phyloP scores from a whole-genome alignment of 2,888 invertebrate genomes.

The Phyto melanocephala region DNA sequence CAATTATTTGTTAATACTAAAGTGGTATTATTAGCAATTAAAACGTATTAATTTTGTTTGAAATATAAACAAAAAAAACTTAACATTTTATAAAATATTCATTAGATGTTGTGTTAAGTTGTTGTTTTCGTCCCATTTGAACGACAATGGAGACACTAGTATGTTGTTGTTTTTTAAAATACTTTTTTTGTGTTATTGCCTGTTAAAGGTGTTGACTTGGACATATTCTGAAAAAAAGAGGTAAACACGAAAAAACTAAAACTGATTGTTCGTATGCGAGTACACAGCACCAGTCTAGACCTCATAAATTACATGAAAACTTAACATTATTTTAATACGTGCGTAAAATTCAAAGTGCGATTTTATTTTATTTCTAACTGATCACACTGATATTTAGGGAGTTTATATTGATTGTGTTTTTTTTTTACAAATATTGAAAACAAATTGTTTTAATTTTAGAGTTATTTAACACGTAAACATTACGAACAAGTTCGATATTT shows the following conservation, averaged over 20 bases:
- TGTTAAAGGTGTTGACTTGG: constrained; percentile 45
- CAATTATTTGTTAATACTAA: constrained; percentile 30
- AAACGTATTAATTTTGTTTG: constrained; percentile 33
- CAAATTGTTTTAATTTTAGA: background rate
- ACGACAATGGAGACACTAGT: constrained; percentile 21
- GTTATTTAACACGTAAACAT: too few species aligned
- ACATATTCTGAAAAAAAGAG: constrained; percentile 31
- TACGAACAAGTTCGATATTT: too few species aligned
- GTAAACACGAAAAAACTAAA: background rate
- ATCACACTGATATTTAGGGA: constrained; percentile 25
- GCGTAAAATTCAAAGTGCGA: constrained; percentile 37
- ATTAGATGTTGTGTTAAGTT: constrained; percentile 3
- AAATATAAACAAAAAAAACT: background rate
- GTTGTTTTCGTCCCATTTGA: background rate
- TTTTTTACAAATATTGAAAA: background rate
- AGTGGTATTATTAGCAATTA: constrained; percentile 36
- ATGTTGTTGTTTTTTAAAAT: background rate
- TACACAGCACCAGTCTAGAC: constrained; percentile 54
- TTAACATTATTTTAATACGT: constrained; percentile 54
- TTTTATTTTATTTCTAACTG: constrained; percentile 35
- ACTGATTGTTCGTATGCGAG: constrained; percentile 18
- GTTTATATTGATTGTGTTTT: constrained; percentile 20
- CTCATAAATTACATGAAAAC: constrained; percentile 63
- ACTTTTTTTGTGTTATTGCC: background rate
- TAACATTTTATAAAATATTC: constrained; percentile 28